phyloP scores from a whole-genome alignment of 2,797 vertebrate species.

The Alauda arvensis region DNA sequence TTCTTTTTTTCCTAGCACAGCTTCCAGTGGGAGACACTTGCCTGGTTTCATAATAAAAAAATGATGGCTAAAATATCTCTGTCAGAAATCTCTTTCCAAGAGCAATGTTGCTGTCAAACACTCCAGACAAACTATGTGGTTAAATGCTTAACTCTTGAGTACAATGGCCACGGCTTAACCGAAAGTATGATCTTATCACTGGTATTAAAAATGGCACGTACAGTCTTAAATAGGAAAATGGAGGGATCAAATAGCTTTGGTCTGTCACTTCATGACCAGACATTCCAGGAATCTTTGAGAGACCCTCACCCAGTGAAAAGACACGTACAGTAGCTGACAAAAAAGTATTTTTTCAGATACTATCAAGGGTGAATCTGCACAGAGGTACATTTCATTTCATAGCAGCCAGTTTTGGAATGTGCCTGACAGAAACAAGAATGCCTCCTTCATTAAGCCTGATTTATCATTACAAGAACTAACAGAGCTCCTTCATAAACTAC shows the following conservation, averaged over 20 bases:
- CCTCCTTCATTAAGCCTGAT: constrained; percentile 42
- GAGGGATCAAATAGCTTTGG: neutral
- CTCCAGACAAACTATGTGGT: neutral
- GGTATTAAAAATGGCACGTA: neutral
- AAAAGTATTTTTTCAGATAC: constrained; percentile 27
- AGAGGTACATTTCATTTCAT: constrained; percentile 15
- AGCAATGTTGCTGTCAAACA: constrained; percentile 5
- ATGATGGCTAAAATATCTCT: neutral
- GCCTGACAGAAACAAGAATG: constrained; percentile 43
- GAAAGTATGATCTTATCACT: constrained; percentile 32
- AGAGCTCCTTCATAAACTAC: constrained; percentile 17
- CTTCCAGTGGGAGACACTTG: neutral
- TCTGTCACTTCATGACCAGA: neutral
- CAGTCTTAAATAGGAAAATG: constrained; percentile 2
- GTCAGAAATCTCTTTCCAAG: constrained; percentile 16
- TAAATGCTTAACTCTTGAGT: neutral
- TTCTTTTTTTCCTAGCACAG: neutral
- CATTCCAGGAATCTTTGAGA: neutral
- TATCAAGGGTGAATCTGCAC: constrained; percentile 17
- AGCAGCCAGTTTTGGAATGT: constrained; percentile 28
- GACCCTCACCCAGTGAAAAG: neutral
- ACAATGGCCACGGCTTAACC: neutral
- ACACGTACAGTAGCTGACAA: constrained; percentile 13
- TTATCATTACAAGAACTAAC: constrained; percentile 48
- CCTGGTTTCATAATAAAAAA: neutral